Base-by-base conservation (phyloP, 2,797 vertebrate species). In the Bryconaethiops microstoma region DNA sequence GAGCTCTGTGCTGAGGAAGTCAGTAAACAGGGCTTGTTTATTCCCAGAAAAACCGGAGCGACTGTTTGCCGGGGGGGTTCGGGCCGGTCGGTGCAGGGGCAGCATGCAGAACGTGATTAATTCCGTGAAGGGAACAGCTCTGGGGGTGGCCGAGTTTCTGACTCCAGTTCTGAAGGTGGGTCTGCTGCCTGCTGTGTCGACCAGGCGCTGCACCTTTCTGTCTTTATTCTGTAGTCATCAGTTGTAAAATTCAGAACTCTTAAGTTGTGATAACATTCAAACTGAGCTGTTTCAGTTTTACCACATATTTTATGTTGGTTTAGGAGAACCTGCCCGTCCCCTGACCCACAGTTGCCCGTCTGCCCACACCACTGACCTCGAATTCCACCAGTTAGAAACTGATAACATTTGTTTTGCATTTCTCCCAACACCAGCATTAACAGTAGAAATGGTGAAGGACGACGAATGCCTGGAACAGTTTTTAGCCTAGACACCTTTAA, bases 111-210 rank as follows among this genome's bases (percentile, higher is more conserved):
- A 91, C 92, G 95, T 96, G 64, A 95, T 96, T 81, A 96, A 96
- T 89, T 95, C 95, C 14, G 94, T 96, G 87, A 96, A 96, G 88
- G 95, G 95, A 85, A 96, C 95, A 68, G 95, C 95, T 9, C 88
- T 96, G 82, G 95, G 95, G 60, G 95, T 96, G 88, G 95, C 95
- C n/a, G 95, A 96, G 91, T 96, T 95, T 88, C 92, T 96, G 82
- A 96, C 95, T 0, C 95, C 95, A 4, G 95, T 96, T 55, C 92
- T 96, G 63, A 96, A 96, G 95, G 95, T 86, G 85, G 80, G 80
- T 2, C 35, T 29, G 29, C 29, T 29, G 29, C 29, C 29, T 29
- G 29, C 29, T 29, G 29, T 29, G 29, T 29, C 29, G 19, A 68
- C 7, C 19, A 21, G 42, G 12, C n/a, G 40, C 3, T 12, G 3